Evolutionary conservation across 2,797 vertebrate genomes (phyloP), one percentile per base, ranked within the genome.

Genomic region (Arnoldichthys spilopterus): DNA sequence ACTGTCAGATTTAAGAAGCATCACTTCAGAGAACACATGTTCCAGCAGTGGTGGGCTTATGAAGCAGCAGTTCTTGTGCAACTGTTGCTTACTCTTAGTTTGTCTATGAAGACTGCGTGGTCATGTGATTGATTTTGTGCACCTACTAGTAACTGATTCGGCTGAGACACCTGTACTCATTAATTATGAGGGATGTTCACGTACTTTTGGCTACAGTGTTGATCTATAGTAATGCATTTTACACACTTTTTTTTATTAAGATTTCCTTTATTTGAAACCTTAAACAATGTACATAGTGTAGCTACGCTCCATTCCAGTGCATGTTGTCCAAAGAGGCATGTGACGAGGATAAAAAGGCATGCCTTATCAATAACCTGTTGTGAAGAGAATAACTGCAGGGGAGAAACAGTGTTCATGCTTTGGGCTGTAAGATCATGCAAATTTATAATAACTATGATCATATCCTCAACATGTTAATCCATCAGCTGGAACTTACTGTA

Each of bases 201-300:
- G 13, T 45, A 6, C 43, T 11, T 45, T 45, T 45, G 43, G 37
- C 37, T 37, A 67, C 16, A 0, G 7, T 53, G 28, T 70, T 37
- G 2, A 0, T 66, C 8, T 22, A 66, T 37, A 73, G 8, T n/a
- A 54, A 58, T 9, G 15, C 12, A 22, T 37, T 43, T 63, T 30
- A 77, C 51, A 74, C 58, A 34, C 22, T 9, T 32, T 73, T 40
- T 11, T 13, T 30, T 69, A 49, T n/a, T n/a, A n/a, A n/a, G 8
- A 69, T 49, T 30, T 45, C 2, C 51, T 85, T 85, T 72, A 78
- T 75, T 82, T 77, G 0, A 79, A 74, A 81, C 40, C 30, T 69
- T 66, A 71, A 40, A 63, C 32, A 58, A 28, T 76, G 13, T 62
- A 51, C 56, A 79, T 45, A 61, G 16, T 62, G 51, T 71, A 24